phyloP scores from a whole-genome alignment of 2,113 vertebrate species.

The Ciconia boyciana region DNA sequence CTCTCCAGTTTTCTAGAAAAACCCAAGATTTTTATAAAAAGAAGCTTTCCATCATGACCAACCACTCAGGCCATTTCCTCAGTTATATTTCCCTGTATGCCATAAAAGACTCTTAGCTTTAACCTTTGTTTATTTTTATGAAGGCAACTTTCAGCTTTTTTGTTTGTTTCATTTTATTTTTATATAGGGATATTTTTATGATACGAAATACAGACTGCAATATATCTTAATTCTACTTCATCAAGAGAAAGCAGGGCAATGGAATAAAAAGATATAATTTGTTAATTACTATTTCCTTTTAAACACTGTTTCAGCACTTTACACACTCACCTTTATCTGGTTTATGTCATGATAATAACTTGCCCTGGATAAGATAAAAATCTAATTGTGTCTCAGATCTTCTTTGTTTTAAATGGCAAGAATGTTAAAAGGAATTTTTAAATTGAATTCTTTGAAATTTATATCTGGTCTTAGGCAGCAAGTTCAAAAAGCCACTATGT shows the following conservation, averaged over 20 bases:
- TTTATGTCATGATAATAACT: background rate
- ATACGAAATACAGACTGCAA: background rate
- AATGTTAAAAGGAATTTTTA: background rate
- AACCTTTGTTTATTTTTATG: background rate
- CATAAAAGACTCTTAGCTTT: background rate
- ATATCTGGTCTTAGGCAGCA: background rate
- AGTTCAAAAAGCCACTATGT: background rate
- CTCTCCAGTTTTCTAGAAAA: background rate
- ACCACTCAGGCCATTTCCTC: background rate
- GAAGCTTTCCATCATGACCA: background rate
- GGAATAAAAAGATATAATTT: background rate
- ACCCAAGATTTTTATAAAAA: background rate
- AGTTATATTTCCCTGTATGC: background rate
- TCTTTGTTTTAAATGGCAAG: background rate
- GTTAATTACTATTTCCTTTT: background rate
- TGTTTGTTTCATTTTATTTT: background rate
- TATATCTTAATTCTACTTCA: background rate
- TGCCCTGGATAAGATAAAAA: background rate
- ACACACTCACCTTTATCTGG: background rate
- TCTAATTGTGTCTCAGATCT: background rate
- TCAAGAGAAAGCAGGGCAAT: background rate
- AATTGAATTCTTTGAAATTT: background rate
- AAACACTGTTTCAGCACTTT: background rate
- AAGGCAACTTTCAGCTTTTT: background rate
- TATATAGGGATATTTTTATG: background rate